These are phyloP conservation scores for Leptopilina boulardi DNA, from an alignment of 1,140 invertebrate genomes.

Conservation along the genomic window DNA sequence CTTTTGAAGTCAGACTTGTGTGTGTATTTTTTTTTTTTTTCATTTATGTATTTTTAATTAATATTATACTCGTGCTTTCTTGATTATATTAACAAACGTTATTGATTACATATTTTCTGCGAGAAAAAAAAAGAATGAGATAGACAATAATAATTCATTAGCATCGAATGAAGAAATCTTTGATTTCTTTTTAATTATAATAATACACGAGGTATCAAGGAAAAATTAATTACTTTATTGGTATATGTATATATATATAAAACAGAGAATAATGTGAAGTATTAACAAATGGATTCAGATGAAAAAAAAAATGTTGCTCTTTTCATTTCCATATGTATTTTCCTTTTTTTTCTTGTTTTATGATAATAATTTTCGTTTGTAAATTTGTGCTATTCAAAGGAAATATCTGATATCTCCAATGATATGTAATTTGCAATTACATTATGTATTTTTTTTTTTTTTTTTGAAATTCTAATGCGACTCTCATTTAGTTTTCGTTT, in stretches of 20 bases:
- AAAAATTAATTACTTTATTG: not conserved
- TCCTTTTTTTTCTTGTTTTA: not conserved
- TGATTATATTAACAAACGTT: too few relatives aligned
- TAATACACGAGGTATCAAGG: not conserved
- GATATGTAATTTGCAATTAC: not conserved
- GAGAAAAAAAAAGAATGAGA: too few relatives aligned
- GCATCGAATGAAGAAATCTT: not conserved
- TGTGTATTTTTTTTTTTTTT: not conserved
- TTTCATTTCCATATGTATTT: not conserved
- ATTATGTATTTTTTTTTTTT: not conserved
- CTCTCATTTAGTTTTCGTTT: not conserved
- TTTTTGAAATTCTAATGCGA: not conserved
- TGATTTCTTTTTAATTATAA: not conserved
- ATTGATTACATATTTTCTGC: too few relatives aligned
- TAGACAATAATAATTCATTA: not conserved
- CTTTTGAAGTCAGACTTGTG: not conserved
- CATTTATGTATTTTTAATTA: not conserved
- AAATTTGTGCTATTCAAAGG: too few relatives aligned
- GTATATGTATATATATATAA: not conserved
- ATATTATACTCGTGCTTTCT: too few relatives aligned
- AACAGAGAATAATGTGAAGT: not conserved
- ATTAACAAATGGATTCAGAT: constrained; percentile 7
- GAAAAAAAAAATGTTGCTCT: not conserved
- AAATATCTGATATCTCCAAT: not conserved
- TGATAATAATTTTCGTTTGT: too few relatives aligned